Percentiles rank a stretch among this genome's conserved stretches.
Conservation (phyloP, 2,888 invertebrate species). For the Ellobium chinense region DNA sequence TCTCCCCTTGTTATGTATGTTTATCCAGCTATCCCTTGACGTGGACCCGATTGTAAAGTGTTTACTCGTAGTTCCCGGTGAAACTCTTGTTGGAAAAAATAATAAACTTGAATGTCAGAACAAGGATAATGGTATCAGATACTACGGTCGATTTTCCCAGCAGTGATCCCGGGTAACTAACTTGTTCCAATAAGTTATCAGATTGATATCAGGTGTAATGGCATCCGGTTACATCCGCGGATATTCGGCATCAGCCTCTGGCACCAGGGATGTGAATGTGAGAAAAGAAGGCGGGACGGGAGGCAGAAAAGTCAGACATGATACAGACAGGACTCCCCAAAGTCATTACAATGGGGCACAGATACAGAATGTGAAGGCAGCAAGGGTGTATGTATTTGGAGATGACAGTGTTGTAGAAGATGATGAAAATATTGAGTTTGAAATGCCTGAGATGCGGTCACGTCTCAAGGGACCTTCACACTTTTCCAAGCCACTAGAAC, state of each 20-base stretch:
- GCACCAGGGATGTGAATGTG: too few species aligned
- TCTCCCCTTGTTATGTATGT: too few species aligned
- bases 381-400: slow-evolving; percentile 72
- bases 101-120: not conserved
- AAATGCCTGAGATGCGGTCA: slow-evolving; percentile 68
- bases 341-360: slow-evolving; percentile 47
- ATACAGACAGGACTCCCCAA: not conserved
- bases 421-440: slow-evolving; percentile 64
- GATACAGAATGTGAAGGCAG: slow-evolving; percentile 69
- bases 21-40: too few species aligned
- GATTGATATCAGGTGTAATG: not conserved
- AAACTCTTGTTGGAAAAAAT: too few species aligned
- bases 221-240: slow-evolving; percentile 26
- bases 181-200: too few species aligned
- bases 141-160: not conserved
- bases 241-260: not conserved
- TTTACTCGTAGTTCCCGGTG: too few species aligned
- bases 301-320: not conserved
- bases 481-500: slow-evolving; percentile 33
- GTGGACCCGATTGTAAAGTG: too few species aligned
- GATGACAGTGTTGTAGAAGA: slow-evolving; percentile 62
- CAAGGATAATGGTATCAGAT: not conserved
- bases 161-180: not conserved
- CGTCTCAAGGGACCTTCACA: slow-evolving; percentile 51
- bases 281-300: not conserved